A percentile compares a stretch with the other conserved stretches of the same genome.
Conservation (phyloP, 1,140 invertebrate species). For the Pachyrhynchus sulphureomaculatus region DNA sequence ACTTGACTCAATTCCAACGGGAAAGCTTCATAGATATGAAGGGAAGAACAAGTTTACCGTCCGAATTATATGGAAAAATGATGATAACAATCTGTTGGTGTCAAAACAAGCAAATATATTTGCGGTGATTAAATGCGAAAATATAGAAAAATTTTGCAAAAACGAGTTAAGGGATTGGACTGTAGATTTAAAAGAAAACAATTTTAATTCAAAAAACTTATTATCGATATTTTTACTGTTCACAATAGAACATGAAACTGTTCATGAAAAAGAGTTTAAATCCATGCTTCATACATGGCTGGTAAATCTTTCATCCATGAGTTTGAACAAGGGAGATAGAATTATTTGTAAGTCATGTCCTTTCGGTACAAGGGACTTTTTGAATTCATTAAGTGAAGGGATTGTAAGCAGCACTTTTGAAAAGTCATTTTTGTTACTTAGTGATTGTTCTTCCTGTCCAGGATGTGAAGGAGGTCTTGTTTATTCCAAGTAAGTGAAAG, state of each 20-base stretch:
- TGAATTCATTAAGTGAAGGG: slow-evolving; percentile 10
- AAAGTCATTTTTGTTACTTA: slow-evolving; percentile 52
- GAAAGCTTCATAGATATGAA: too few relatives aligned
- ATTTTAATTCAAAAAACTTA: neutral
- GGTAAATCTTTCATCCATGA: neutral
- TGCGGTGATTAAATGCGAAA: neutral
- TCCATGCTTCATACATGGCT: neutral
- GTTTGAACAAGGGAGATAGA: neutral
- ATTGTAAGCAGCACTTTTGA: slow-evolving; percentile 6
- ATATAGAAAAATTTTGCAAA: neutral
- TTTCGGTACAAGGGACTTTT: slow-evolving; percentile 7
- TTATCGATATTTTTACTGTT: neutral
- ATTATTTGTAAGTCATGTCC: slow-evolving; percentile 2
- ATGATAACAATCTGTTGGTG: neutral
- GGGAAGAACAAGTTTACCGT: too few relatives aligned
- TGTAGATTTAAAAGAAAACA: neutral
- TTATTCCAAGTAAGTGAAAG: slow-evolving; percentile 46
- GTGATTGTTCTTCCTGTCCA: slow-evolving; percentile 59
- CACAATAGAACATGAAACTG: neutral
- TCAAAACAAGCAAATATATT: neutral
- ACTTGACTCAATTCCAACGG: too few relatives aligned
- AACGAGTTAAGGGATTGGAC: neutral
- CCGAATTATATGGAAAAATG: too few relatives aligned
- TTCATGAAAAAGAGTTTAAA: neutral
- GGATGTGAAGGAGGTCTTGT: slow-evolving; percentile 63